Evolutionary conservation across 1,140 invertebrate genomes (phyloP), one percentile per base, ranked within the genome.

Genomic region (Cepaea nemoralis): DNA sequence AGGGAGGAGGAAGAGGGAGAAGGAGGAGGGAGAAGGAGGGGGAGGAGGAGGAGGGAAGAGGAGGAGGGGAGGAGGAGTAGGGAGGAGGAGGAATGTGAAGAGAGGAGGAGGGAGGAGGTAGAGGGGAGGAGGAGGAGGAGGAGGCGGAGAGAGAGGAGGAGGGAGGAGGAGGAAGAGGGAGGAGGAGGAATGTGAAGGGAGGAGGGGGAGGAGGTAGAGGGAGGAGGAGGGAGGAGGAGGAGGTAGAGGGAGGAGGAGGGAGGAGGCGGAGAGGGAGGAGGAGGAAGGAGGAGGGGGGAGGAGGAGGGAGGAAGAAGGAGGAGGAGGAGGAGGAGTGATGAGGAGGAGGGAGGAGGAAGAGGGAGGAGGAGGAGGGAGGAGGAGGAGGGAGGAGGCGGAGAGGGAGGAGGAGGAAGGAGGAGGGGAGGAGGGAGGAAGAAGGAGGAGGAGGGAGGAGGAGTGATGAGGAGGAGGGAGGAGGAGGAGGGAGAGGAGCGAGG

Each of bases 1-100:
- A 70, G 67, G 24, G 66, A 73, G 59, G 74, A 66, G 59, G 42
- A 73, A 76, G 71, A 42, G 70, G 71, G 76, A 63, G 59, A 59
- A 76, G 80, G 63, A 59, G 66, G 37, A 40, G 80, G 63, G 59
- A 48, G 42, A 48, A 67, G 45, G 42, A 48, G 48, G 74, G 42
- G 69, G 63, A 70, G 66, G 77, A 42, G 48, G 75, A 70, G 40
- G 66, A 24, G 70, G 75, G 69, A 31, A 63, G 48, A 55, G 50
- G 55, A n/a, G 31, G 74, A 33, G 59, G 67, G 71, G 55, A 27
- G 40, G 27, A 74, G 48, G 37, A n/a, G 35, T 0, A 74, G 69
- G 63, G 10, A 48, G 78, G n/a, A n/a, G 69, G 59, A 50, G 50
- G 48, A 55, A 19, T 16, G 27, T n/a, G 55, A 35, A 3, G 33